These are phyloP conservation scores for Gryllus bimaculatus DNA, from an alignment of 1,140 invertebrate genomes.

Conservation along the genomic window DNA sequence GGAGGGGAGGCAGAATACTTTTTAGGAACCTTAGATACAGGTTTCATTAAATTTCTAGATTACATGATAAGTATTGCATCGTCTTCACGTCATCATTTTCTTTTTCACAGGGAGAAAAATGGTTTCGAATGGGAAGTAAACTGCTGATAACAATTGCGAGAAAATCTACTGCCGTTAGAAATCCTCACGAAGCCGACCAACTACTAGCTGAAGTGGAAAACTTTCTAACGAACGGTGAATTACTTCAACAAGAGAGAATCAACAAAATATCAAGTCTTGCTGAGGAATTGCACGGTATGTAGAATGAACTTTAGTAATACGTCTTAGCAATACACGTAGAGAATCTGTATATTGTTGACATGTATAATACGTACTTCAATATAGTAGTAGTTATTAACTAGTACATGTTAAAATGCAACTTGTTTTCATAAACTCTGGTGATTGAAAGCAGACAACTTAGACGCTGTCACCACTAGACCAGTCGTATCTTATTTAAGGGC, in stretches of 20 bases:
- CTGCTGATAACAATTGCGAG: slow-evolving; percentile 58
- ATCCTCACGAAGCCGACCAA: slow-evolving; percentile 45
- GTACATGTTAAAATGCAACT: too few relatives aligned
- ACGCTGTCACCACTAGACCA: too few relatives aligned
- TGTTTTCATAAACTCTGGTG: too few relatives aligned
- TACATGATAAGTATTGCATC: too few relatives aligned
- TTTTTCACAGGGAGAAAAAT: slow-evolving; percentile 50
- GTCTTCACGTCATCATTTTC: too few relatives aligned
- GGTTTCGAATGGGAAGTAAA: slow-evolving; percentile 62
- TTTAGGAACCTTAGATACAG: too few relatives aligned
- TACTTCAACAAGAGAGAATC: slow-evolving; percentile 56
- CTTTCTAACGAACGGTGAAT: slow-evolving; percentile 58
- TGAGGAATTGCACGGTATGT: slow-evolving; percentile 21
- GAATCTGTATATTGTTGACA: background rate
- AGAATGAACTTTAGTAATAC: background rate
- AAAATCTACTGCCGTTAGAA: slow-evolving; percentile 52
- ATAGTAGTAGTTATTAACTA: too few relatives aligned
- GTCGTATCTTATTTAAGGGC: too few relatives aligned
- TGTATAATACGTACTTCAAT: too few relatives aligned
- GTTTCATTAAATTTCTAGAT: too few relatives aligned
- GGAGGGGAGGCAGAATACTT: too few relatives aligned
- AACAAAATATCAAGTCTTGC: slow-evolving; percentile 55
- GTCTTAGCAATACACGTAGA: background rate
- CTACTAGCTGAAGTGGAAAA: slow-evolving; percentile 53
- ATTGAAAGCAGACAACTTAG: too few relatives aligned